phyloP scores from a whole-genome alignment of 2,888 invertebrate genomes.

The Axea sp. region DNA sequence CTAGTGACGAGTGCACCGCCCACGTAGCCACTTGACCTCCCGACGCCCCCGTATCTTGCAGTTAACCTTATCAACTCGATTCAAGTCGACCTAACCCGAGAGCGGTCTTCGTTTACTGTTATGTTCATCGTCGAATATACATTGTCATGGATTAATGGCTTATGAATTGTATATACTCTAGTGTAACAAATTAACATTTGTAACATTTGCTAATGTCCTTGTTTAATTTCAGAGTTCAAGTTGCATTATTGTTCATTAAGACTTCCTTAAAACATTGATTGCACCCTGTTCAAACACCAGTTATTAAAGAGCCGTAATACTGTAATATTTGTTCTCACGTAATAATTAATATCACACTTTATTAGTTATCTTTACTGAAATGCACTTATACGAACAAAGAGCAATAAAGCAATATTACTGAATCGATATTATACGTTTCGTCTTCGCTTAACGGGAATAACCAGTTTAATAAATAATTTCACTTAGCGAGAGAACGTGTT shows the following conservation, averaged over 20 bases:
- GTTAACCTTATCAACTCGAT: constrained; percentile 79
- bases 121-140: constrained; percentile 18
- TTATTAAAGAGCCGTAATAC: too few species aligned
- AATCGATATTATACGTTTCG: background rate
- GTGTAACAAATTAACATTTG: constrained; percentile 1
- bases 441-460: constrained; percentile 16
- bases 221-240: too few species aligned
- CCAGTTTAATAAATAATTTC: constrained; percentile 35
- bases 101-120: constrained; percentile 48
- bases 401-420: background rate
- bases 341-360: too few species aligned
- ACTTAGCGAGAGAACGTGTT: constrained; percentile 31
- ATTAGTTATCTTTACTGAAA: background rate
- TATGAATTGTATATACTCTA: too few species aligned
- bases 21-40: constrained; percentile 78
- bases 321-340: too few species aligned
- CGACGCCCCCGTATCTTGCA: constrained; percentile 77
- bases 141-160: constrained; percentile 26
- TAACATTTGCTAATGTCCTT: too few species aligned
- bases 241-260: too few species aligned
- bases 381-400: background rate
- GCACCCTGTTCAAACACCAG: too few species aligned
- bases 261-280: too few species aligned
- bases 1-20: constrained; percentile 75
- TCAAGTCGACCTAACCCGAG: constrained; percentile 74